Conservation (phyloP, 1,140 invertebrate species). For the Marisa cornuarietis region DNA sequence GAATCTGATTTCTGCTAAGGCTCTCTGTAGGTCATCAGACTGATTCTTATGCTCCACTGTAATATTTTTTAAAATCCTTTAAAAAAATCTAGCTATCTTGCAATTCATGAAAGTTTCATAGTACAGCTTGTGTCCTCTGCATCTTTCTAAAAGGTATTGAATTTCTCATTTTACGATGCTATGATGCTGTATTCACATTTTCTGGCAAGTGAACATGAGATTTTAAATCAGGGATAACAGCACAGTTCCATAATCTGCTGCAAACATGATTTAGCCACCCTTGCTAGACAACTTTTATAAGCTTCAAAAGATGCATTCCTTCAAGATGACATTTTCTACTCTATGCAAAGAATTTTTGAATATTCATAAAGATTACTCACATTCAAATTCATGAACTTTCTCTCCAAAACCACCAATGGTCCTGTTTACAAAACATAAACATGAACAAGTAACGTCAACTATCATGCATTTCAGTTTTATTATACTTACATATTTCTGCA, state of each 20-base stretch:
- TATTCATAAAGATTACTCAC: slow-evolving; percentile 36
- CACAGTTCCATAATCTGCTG: no score
- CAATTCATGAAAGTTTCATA: neutral
- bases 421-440: slow-evolving; percentile 7
- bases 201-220: no score
- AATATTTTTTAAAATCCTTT: neutral
- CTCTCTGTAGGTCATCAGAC: slow-evolving; percentile 45
- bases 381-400: slow-evolving; percentile 50
- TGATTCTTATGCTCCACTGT: slow-evolving; percentile 19
- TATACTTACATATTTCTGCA: no score
- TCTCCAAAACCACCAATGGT: slow-evolving; percentile 31
- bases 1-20: slow-evolving; percentile 53
- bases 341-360: neutral
- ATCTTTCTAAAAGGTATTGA: no score
- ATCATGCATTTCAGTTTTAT: no score
- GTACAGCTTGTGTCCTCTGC: neutral
- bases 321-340: no score
- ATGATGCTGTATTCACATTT: no score
- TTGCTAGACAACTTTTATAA: neutral
- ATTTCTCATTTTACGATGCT: no score
- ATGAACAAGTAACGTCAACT: neutral
- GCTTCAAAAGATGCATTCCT: no score
- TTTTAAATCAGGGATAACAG: no score
- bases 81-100: neutral
- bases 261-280: neutral